These are phyloP conservation scores for Australoheros facetus DNA, from an alignment of 2,797 vertebrate species.

Conservation along the genomic window DNA sequence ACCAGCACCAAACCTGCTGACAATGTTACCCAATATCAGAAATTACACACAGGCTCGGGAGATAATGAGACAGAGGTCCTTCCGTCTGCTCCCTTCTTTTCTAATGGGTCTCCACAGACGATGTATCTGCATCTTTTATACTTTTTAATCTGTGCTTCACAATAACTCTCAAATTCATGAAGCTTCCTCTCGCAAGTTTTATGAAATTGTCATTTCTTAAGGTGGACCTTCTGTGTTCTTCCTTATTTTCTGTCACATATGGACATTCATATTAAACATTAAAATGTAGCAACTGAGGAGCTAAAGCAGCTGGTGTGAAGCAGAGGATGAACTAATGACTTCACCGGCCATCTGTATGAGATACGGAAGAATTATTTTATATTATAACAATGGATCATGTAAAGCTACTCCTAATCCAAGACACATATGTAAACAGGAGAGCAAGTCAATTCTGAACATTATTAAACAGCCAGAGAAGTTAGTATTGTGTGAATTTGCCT, in stretches of 20 bases:
- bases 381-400: too few species aligned
- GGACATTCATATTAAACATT: background rate
- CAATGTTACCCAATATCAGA: background rate
- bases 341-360: too few species aligned
- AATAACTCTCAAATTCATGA: fast-evolving
- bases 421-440: too few species aligned
- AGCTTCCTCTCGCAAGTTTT: too few species aligned
- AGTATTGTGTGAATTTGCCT: background rate
- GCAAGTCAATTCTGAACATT: too few species aligned
- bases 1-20: background rate
- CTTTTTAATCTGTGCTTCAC: background rate
- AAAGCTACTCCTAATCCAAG: too few species aligned
- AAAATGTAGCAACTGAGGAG: too few species aligned
- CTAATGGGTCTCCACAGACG: background rate
- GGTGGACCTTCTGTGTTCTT: background rate
- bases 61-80: background rate
- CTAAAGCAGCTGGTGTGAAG: background rate
- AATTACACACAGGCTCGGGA: background rate
- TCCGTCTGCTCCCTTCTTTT: too few species aligned
- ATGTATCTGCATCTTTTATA: too few species aligned
- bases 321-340: background rate
- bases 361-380: too few species aligned
- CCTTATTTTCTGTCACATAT: background rate
- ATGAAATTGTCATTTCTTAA: too few species aligned
- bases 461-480: too few species aligned